Base-by-base conservation (phyloP, 2,888 invertebrate genomes). In the Zeuzera pyrina region DNA sequence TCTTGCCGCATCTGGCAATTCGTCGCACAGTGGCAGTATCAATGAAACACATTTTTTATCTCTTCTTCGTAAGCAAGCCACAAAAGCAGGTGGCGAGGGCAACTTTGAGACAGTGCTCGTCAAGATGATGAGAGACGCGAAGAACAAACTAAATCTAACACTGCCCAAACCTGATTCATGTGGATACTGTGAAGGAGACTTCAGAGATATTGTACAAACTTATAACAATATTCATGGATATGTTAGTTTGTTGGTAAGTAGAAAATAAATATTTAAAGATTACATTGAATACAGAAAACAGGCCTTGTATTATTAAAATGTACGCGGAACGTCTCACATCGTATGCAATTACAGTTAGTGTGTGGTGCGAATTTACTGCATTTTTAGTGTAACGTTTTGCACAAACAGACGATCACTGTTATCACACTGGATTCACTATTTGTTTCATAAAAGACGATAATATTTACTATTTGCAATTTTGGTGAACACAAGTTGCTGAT, bases 221-320 rank as follows among this genome's bases (percentile, higher is more conserved):
- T 94, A 94, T 64, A 87, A 88, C 27, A 68, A 88, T 21, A 86
- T 90, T 33, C 96, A 97, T 64, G 94, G 94, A 38, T 94, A 93
- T 64, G 86, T 92, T 36, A 91, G 94, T 24, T 81, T 95, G 15
- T 66, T 91, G 62, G 93, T 96, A 56, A 76, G 87, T 83, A 34
- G n/a, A n/a, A n/a, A n/a, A n/a, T n/a, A n/a, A n/a, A n/a, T n/a
- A n/a, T n/a, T n/a, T n/a, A n/a, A n/a, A n/a, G n/a, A n/a, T n/a
- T n/a, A n/a, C n/a, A n/a, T n/a, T n/a, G n/a, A n/a, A n/a, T n/a
- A n/a, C n/a, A n/a, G n/a, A n/a, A n/a, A n/a, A n/a, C n/a, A n/a
- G n/a, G n/a, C n/a, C n/a, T n/a, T n/a, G n/a, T n/a, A n/a, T n/a
- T n/a, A n/a, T n/a, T n/a, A n/a, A n/a, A n/a, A n/a, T n/a, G n/a